Evolutionary conservation across 2,113 vertebrate species (phyloP), one percentile per base, ranked within the genome.

Genomic region (Syngnathus typhle): DNA sequence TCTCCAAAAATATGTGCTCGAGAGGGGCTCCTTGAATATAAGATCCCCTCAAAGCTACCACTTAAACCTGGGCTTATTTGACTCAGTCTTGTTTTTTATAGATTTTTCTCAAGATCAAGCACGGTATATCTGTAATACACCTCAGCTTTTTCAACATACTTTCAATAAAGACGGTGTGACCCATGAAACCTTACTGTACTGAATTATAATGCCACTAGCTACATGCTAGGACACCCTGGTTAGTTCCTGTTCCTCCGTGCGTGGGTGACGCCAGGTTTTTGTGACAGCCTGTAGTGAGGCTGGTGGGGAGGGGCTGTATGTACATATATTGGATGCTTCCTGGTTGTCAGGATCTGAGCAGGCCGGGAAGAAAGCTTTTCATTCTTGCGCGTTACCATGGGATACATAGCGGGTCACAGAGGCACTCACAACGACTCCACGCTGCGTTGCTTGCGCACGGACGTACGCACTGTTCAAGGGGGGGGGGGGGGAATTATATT

Each of bases 361-460:
- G 76, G 66, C 60, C 72, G 64, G 79, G 69, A 81, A 75, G 76
- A 79, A 81, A 77, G 78, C 76, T 58, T 75, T 64, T 81, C 76
- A 70, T 74, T 79, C 73, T 79, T 75, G 37, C 55, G 46, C 49
- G 67, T 78, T 77, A 66, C 74, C 74, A 74, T 73, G 74, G 74
- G 64, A 76, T 66, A 71, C 67, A 18, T 55, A 61, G 49, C 32
- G 58, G 59, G 46, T 60, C 74, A 60, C 69, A 66, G 37, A 60
- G 16, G 43, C 2, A 27, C 27, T 27, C 67, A 65, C 64, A 54
- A 61, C 44, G n/a, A 58, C 56, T 67, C 21, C 60, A 18, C 41
- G 64, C 41, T 51, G 64, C 61, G 70, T 43, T 51, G 67, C 47
- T 49, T 65, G 43, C 51, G 65, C 47, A 9, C 37, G 18, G 19